These are phyloP conservation scores for Cybosia mesomella DNA, from an alignment of 2,888 invertebrate genomes.

Conservation along the genomic window DNA sequence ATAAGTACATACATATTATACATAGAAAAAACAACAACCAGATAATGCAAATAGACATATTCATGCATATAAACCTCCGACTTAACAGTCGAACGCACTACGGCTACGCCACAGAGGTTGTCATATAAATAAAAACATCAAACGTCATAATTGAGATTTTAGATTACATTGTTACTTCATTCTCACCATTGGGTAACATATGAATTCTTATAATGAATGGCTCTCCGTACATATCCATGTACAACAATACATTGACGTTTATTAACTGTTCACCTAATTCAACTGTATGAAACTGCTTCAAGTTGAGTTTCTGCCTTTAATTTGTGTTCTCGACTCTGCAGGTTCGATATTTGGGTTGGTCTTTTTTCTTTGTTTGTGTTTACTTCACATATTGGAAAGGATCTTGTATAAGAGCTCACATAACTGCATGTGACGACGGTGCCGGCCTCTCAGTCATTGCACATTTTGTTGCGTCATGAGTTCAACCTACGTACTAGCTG, in stretches of 20 bases:
- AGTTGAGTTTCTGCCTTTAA: not conserved
- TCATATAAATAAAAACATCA: too few species aligned
- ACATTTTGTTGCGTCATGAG: slow-evolving; percentile 33
- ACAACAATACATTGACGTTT: not conserved
- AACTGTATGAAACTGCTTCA: not conserved
- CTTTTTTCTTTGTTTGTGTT: slow-evolving; percentile 40
- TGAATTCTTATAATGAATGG: not conserved
- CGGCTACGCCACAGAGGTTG: too few species aligned
- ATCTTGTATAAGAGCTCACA: slow-evolving; percentile 60
- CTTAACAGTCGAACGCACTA: too few species aligned
- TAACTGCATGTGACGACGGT: slow-evolving; percentile 47
- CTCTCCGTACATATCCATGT: not conserved
- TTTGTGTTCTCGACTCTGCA: not conserved
- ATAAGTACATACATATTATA: too few species aligned
- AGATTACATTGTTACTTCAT: not conserved
- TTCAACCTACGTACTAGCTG: not conserved
- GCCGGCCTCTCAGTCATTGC: slow-evolving; percentile 26
- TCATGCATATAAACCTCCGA: too few species aligned
- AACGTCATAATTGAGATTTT: not conserved
- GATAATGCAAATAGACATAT: too few species aligned
- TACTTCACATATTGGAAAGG: slow-evolving; percentile 51
- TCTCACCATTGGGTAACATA: not conserved
- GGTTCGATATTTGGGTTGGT: not conserved
- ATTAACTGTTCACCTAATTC: not conserved
- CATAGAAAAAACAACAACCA: too few species aligned